Evolutionary conservation across 2,888 invertebrate genomes (phyloP).

Genomic region (Unio pictorum): DNA sequence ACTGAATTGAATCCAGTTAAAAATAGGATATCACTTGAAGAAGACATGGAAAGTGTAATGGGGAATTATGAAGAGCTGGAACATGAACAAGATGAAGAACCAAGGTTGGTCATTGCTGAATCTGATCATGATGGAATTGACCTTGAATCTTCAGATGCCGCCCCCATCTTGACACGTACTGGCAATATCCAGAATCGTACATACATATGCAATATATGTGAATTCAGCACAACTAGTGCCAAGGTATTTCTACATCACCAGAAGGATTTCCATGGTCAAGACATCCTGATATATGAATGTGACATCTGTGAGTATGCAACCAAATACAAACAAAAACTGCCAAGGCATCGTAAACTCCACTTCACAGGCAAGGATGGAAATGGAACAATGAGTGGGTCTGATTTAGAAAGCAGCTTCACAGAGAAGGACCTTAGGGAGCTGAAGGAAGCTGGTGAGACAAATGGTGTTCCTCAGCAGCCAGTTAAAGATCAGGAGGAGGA

Average conservation of each 20-base stretch:
- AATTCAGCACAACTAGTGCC: conserved; percentile 53
- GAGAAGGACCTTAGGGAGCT: conserved; percentile 32
- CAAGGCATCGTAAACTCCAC: conserved; percentile 58
- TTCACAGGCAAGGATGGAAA: conserved; percentile 49
- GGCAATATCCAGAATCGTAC: conserved; percentile 60
- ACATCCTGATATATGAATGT: conserved; percentile 61
- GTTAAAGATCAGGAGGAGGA: conserved; percentile 40
- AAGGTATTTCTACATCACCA: conserved; percentile 58
- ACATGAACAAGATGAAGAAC: conserved; percentile 50
- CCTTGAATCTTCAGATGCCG: conserved; percentile 15
- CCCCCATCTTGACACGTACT: conserved; percentile 37
- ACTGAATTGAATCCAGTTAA: conserved; percentile 4
- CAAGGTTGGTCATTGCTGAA: conserved; percentile 48
- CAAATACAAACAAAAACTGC: conserved; percentile 63
- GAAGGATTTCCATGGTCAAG: conserved; percentile 54
- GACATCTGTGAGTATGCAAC: conserved; percentile 66
- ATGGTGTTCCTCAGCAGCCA: background rate
- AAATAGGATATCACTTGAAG: conserved; percentile 5
- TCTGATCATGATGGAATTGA: conserved; percentile 16
- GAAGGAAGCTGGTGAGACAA: conserved; percentile 8
- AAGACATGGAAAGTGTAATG: conserved; percentile 23
- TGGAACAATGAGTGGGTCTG: conserved; percentile 24
- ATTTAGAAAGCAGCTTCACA: conserved; percentile 39
- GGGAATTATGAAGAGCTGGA: conserved; percentile 28
- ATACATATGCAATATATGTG: conserved; percentile 53